These are phyloP conservation scores for Pao palembangensis DNA, from an alignment of 2,113 vertebrate species.

Conservation along the genomic window DNA sequence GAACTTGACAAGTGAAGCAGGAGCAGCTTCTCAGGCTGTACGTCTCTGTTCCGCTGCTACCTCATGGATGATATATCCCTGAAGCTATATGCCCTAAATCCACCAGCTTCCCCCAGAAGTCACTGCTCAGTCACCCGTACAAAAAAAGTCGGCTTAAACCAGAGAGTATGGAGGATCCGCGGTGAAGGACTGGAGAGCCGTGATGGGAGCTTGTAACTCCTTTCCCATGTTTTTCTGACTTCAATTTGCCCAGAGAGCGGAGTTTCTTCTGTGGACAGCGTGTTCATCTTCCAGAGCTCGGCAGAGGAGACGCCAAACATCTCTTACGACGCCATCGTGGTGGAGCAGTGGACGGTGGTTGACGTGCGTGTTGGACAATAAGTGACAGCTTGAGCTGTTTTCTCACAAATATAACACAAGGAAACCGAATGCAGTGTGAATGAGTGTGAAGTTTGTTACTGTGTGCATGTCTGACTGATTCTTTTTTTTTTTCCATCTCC, in stretches of 20 bases:
- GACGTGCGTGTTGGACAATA: constrained; percentile 73
- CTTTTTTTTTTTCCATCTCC: background rate
- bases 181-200: constrained; percentile 32
- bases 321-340: constrained; percentile 94
- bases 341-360: constrained; percentile 94
- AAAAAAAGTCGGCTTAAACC: constrained; percentile 39
- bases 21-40: constrained; percentile 24
- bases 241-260: constrained; percentile 47
- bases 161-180: constrained; percentile 30
- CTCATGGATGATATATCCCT: constrained; percentile 28
- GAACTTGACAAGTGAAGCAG: background rate
- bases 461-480: constrained; percentile 1
- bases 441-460: too few species aligned
- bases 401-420: too few species aligned
- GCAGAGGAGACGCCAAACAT: constrained; percentile 75
- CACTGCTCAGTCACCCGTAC: constrained; percentile 41
- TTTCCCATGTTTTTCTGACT: constrained; percentile 14
- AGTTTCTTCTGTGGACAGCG: constrained; percentile 79
- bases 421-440: too few species aligned
- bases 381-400: background rate
- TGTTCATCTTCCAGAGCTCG: constrained; percentile 90
- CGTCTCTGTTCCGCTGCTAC: constrained; percentile 13
- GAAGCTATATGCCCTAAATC: constrained; percentile 27
- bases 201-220: constrained; percentile 24
- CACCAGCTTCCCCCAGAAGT: constrained; percentile 34